Conservation (phyloP, 1,140 invertebrate species). For the Cyclargus thomasi region DNA sequence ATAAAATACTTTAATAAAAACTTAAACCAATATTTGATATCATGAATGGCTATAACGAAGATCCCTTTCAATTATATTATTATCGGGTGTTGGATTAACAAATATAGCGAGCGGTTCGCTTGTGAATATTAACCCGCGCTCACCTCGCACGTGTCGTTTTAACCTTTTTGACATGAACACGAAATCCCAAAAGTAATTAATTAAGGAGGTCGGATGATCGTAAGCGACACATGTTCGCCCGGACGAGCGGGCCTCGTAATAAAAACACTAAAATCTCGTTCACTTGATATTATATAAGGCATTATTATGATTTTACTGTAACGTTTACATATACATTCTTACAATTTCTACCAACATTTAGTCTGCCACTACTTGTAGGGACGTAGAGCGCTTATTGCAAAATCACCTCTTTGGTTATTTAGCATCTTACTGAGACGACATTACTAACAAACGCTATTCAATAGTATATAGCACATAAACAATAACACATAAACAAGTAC, state of each 20-base stretch:
- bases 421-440: too few species aligned
- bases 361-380: too few species aligned
- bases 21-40: neutral
- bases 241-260: slow-evolving; percentile 22
- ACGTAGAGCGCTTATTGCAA: too few species aligned
- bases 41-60: neutral
- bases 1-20: too few species aligned
- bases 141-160: slow-evolving; percentile 20
- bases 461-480: too few species aligned
- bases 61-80: slow-evolving; percentile 10
- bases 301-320: slow-evolving; percentile 1
- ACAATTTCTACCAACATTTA: too few species aligned
- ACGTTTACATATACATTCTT: neutral
- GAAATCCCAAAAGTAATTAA: slow-evolving; percentile 29
- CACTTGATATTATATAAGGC: too few species aligned
- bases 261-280: slow-evolving; percentile 16
- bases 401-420: too few species aligned
- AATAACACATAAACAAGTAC: too few species aligned
- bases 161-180: slow-evolving; percentile 26
- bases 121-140: slow-evolving; percentile 5
- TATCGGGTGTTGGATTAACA: slow-evolving; percentile 1
- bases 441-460: too few species aligned
- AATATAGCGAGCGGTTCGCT: slow-evolving; percentile 1
- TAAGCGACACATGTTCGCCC: slow-evolving; percentile 25
- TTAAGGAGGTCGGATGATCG: slow-evolving; percentile 27